Evolutionary conservation across 2,113 vertebrate genomes (phyloP), one percentile per base, ranked within the genome.

Genomic region (Elephas maximus): DNA sequence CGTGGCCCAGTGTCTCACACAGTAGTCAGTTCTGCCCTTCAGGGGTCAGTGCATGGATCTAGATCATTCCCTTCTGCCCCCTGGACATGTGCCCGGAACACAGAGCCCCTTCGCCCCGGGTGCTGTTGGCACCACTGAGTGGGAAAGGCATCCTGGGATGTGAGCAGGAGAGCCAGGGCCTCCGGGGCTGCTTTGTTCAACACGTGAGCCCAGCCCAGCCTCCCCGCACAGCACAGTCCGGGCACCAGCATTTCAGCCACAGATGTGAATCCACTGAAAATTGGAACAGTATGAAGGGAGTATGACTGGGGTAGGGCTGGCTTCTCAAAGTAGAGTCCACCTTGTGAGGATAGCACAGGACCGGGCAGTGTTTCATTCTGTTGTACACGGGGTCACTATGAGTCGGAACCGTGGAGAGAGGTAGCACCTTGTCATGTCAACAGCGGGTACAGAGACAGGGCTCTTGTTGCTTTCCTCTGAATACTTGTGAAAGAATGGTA

Each of bases 1-100:
- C 0, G 0, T 0, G 30, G 80, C 44, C 30, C 45, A 10, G 69
- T 1, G 4, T 65, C 65, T 0, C 0, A 2, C 20, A 18, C 0
- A 2, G 1, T 20, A 89, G 21, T 84, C 88, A 71, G 21, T 53
- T 20, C 74, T 5, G 28, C 41, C 95, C 93, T 96, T 96, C 79
- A 74, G n/a, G 79, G 90, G 51, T 95, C 90, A 96, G 41, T 30
- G 41, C 0, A 0, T 33, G 9, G 60, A 8, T 82, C 74, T 82
- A 79, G 65, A 57, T 53, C 74, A 85, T 14, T 62, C 23, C 33
- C 77, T 30, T 17, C 8, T 18, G 63, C 21, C 65, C 2, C 5
- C 33, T 20, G 41, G 12, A 15, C 21, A 11, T 37, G 26, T 57
- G 73, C 53, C n/a, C 8, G 11, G 83, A 90, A 90, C 63, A 82